A percentile compares a stretch with the other conserved stretches of the same genome.
phyloP scores from a whole-genome alignment of 2,888 invertebrate genomes.

The Mantis religiosa region DNA sequence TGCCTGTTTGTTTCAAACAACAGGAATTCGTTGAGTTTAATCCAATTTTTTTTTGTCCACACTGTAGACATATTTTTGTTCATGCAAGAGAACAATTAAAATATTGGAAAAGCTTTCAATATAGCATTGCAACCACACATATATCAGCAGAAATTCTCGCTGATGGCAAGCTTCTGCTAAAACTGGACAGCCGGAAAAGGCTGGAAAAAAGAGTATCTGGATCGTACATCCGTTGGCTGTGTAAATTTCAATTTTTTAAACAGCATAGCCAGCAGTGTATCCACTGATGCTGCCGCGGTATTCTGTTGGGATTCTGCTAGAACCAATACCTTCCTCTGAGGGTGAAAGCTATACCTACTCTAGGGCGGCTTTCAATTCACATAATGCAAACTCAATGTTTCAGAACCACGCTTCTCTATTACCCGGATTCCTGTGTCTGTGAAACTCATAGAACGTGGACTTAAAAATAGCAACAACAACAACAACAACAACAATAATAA shows the following conservation, averaged over 20 bases:
- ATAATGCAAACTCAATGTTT: no score
- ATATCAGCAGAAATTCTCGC: not conserved
- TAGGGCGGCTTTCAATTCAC: no score
- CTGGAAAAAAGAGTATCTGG: not conserved
- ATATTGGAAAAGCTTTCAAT: not conserved
- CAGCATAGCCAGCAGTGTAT: not conserved
- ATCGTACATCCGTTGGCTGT: not conserved
- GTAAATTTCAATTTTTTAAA: not conserved
- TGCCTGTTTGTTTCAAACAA: not conserved
- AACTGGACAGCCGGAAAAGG: not conserved
- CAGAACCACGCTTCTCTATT: no score
- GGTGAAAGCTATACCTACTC: not conserved
- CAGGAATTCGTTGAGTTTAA: not conserved
- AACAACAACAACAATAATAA: no score
- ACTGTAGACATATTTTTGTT: not conserved
- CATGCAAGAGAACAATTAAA: not conserved
- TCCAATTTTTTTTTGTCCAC: not conserved
- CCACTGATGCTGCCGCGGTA: not conserved
- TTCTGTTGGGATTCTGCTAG: not conserved
- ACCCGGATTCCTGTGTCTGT: no score
- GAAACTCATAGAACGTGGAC: no score
- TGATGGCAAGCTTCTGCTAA: not conserved
- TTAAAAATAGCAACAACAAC: rapidly evolving
- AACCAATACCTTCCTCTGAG: not conserved
- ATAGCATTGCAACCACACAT: not conserved